phyloP scores from a whole-genome alignment of 2,888 invertebrate genomes.

The Pandemis cinnamomeana region DNA sequence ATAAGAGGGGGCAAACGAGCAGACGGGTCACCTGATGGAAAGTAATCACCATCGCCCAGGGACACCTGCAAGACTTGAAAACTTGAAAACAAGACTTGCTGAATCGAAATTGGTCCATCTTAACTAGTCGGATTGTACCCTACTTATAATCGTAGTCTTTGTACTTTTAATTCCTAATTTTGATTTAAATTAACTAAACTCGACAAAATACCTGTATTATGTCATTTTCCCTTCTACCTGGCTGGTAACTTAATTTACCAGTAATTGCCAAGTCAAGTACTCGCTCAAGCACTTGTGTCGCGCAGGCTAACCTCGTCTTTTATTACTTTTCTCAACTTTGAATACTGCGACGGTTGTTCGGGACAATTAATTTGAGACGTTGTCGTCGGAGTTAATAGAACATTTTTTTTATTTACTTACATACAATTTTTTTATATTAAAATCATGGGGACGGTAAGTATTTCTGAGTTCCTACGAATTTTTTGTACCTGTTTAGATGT shows the following conservation, averaged over 20 bases:
- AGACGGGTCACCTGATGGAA: too few relatives aligned
- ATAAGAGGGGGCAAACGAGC: too few relatives aligned
- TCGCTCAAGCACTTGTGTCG: conserved; percentile 19
- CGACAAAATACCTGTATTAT: background rate
- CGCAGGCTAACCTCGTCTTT: conserved; percentile 18
- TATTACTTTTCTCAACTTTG: conserved; percentile 38
- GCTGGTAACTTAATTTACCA: background rate
- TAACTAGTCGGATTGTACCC: too few relatives aligned
- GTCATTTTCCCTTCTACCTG: background rate
- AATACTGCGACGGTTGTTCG: conserved; percentile 26
- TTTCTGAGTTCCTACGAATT: background rate
- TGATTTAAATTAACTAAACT: too few relatives aligned
- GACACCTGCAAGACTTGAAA: too few relatives aligned
- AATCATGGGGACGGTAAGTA: background rate
- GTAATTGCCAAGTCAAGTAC: conserved; percentile 7
- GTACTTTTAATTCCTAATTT: too few relatives aligned
- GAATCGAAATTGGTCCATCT: too few relatives aligned
- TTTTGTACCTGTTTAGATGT: background rate
- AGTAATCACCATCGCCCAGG: too few relatives aligned
- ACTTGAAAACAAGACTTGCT: too few relatives aligned
- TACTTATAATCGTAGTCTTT: too few relatives aligned
- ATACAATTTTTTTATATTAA: background rate
- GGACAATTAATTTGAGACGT: conserved; percentile 27
- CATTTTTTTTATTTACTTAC: background rate
- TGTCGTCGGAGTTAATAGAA: background rate